Conservation (phyloP, 2,888 invertebrate species). For the Pyrgus malvae region DNA sequence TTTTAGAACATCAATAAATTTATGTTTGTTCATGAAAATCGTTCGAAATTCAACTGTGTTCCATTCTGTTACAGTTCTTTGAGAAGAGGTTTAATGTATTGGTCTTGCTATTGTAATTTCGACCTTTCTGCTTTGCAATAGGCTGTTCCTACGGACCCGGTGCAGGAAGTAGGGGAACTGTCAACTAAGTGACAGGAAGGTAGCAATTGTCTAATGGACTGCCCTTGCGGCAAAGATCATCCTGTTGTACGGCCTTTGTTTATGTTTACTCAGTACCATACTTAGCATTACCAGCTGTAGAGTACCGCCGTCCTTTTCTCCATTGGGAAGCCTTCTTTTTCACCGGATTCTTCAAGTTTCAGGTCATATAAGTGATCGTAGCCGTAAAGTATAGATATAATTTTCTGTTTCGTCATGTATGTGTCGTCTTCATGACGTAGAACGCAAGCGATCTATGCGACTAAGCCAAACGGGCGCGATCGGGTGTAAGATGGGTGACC, state of each 20-base stretch:
- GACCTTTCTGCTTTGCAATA: slow-evolving; percentile 35
- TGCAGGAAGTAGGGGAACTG: slow-evolving; percentile 56
- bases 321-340: neutral
- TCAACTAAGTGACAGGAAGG: slow-evolving; percentile 57
- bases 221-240: slow-evolving; percentile 67
- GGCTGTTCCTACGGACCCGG: slow-evolving; percentile 31
- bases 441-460: no score
- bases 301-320: neutral
- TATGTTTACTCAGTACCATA: slow-evolving; percentile 13
- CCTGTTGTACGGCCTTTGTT: slow-evolving; percentile 44
- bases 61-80: slow-evolving; percentile 2
- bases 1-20: neutral
- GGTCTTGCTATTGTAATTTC: slow-evolving; percentile 27
- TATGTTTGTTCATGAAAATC: neutral
- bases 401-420: no score
- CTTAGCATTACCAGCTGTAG: neutral
- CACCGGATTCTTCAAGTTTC: no score
- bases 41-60: slow-evolving; percentile 10
- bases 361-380: no score
- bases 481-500: no score
- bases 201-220: slow-evolving; percentile 60
- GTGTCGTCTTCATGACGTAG: no score
- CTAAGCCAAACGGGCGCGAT: no score
- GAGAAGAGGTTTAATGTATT: neutral
- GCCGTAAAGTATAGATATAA: no score